Percentiles rank a stretch among this genome's conserved stretches.
Evolutionary conservation across 2,797 vertebrate genomes (phyloP).

Genomic region (Sebastes glaucus): DNA sequence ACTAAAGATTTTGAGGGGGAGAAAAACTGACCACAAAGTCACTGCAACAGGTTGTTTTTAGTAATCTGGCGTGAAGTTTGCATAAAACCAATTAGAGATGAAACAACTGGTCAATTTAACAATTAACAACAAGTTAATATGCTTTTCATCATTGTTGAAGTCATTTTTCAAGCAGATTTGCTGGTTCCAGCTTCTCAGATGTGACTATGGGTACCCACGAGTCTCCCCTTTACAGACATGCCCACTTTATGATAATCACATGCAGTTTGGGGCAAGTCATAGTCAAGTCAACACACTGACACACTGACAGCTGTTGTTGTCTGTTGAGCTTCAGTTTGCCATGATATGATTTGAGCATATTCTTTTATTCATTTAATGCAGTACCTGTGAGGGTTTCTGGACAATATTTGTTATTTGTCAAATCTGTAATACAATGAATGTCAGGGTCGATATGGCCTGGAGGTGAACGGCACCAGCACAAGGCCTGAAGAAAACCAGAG

Average conservation of each 20-base stretch:
- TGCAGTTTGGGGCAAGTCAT: too few relatives aligned
- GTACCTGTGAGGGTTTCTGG: too few relatives aligned
- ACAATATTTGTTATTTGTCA: neutral
- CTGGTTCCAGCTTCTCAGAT: neutral
- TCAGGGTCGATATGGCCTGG: neutral
- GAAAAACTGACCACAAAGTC: neutral
- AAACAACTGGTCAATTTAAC: neutral
- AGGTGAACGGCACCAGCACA: neutral
- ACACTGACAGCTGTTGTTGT: too few relatives aligned
- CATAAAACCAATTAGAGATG: neutral
- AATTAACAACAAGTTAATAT: neutral
- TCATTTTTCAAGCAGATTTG: neutral
- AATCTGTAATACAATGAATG: neutral
- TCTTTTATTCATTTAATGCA: too few relatives aligned
- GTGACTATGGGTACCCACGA: neutral
- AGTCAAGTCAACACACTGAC: too few relatives aligned
- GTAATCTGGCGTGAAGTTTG: neutral
- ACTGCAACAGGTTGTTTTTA: neutral
- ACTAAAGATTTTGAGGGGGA: neutral
- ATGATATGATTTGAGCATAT: too few relatives aligned
- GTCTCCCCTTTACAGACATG: too few relatives aligned
- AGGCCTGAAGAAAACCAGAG: conserved; percentile 7
- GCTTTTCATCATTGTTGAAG: too few relatives aligned
- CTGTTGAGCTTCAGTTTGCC: too few relatives aligned
- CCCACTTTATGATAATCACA: too few relatives aligned